Conservation (phyloP, 2,797 vertebrate species). For the Miichthys miiuy region DNA sequence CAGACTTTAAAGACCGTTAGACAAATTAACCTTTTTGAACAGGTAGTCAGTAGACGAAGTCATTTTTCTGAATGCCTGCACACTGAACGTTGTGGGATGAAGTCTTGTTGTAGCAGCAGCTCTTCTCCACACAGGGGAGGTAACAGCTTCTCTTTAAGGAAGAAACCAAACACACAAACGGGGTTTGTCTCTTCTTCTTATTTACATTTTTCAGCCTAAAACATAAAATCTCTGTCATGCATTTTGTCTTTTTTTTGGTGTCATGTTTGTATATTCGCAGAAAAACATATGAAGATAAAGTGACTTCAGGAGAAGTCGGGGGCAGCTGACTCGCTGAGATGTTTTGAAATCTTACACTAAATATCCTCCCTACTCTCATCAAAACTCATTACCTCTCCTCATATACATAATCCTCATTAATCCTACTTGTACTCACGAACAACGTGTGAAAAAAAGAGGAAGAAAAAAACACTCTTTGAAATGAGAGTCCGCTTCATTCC, state of each 20-base stretch:
- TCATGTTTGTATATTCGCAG: neutral
- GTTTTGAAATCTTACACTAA: constrained; percentile 78
- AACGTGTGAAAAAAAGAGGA: constrained; percentile 60
- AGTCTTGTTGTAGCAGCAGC: constrained; percentile 29
- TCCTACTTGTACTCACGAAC: constrained; percentile 67
- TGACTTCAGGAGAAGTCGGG: constrained; percentile 36
- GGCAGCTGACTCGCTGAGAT: constrained; percentile 41
- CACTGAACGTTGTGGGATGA: neutral
- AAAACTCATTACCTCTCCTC: constrained; percentile 77
- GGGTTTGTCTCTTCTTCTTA: neutral
- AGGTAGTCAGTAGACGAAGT: neutral
- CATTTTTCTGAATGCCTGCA: no score
- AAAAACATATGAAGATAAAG: constrained; percentile 10
- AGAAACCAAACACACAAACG: neutral
- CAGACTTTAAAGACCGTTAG: neutral
- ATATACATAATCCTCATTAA: constrained; percentile 81
- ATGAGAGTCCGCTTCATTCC: constrained; percentile 65
- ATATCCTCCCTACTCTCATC: constrained; percentile 76
- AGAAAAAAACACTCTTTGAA: constrained; percentile 71
- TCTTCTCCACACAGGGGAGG: constrained; percentile 46
- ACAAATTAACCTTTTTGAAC: neutral
- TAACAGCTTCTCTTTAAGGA: neutral
- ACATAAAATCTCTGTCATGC: neutral
- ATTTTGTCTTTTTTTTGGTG: neutral
- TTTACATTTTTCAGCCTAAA: constrained; percentile 4